Evolutionary conservation across 2,113 vertebrate genomes (phyloP).

Genomic region (Callocephalon fimbriatum): DNA sequence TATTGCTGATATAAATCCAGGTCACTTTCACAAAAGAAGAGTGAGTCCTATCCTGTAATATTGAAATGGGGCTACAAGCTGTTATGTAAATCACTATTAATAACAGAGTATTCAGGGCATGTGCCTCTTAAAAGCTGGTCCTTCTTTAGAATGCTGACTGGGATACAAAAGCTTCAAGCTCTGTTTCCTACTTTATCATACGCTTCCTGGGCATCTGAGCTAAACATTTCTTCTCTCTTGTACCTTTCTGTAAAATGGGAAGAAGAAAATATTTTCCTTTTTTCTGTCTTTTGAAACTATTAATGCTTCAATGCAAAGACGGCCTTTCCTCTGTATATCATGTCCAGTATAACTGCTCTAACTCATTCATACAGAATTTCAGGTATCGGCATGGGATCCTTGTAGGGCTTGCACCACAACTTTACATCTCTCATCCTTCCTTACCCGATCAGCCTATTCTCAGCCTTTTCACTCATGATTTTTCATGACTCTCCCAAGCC

Average conservation of each 20-base stretch:
- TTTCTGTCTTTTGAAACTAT: not conserved
- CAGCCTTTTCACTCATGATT: not conserved
- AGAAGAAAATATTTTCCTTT: not conserved
- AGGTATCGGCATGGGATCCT: not conserved
- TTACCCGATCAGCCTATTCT: not conserved
- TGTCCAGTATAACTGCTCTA: not conserved
- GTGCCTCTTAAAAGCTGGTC: not conserved
- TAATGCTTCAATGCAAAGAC: not conserved
- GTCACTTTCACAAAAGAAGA: slow-evolving; percentile 15
- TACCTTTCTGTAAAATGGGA: not conserved
- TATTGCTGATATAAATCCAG: slow-evolving; percentile 20
- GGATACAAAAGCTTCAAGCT: not conserved
- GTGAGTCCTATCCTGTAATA: not conserved
- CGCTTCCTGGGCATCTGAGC: not conserved
- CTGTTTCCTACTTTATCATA: not conserved
- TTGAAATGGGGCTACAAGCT: not conserved
- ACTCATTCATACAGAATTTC: not conserved
- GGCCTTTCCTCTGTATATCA: not conserved
- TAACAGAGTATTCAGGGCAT: slow-evolving; percentile 1
- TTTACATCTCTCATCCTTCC: not conserved
- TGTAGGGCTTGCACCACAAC: not conserved
- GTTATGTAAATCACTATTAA: slow-evolving; percentile 47
- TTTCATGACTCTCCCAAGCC: not conserved
- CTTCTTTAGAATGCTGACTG: not conserved
- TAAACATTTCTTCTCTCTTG: not conserved